Evolutionary conservation across 1,140 invertebrate species (phyloP).

Genomic region (Eueides isabella): DNA sequence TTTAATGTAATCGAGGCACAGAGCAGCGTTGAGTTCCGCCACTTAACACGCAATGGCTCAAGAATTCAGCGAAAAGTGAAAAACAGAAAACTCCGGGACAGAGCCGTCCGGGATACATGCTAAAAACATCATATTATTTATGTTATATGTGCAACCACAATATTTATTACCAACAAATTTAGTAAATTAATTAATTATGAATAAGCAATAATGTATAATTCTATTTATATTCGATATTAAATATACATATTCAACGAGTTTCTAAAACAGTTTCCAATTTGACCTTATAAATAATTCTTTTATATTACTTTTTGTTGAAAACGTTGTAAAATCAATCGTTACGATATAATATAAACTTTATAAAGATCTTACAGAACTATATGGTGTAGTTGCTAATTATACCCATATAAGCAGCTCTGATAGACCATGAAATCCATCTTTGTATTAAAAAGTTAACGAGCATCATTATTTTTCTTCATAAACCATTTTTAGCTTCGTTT

Average conservation of each 20-base stretch:
- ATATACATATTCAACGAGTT: background rate
- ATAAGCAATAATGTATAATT: too few relatives aligned
- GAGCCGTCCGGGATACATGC: too few relatives aligned
- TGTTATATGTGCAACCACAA: too few relatives aligned
- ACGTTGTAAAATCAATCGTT: background rate
- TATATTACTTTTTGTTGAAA: background rate
- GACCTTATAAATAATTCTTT: background rate
- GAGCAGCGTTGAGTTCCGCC: too few relatives aligned
- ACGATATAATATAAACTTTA: background rate
- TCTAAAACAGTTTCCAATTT: background rate
- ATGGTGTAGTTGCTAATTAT: background rate
- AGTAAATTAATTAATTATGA: too few relatives aligned
- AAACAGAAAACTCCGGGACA: too few relatives aligned
- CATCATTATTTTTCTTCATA: background rate
- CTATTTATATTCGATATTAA: too few relatives aligned
- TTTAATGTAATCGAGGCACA: too few relatives aligned
- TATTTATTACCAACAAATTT: too few relatives aligned
- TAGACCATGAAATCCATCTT: slow-evolving; percentile 9
- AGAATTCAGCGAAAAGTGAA: too few relatives aligned
- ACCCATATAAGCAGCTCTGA: background rate
- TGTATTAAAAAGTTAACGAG: background rate
- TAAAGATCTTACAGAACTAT: background rate
- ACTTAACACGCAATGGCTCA: too few relatives aligned
- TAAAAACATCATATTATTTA: too few relatives aligned
- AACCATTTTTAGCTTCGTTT: background rate